phyloP scores from a whole-genome alignment of 2,888 invertebrate species.

The Campaea margaritaria region DNA sequence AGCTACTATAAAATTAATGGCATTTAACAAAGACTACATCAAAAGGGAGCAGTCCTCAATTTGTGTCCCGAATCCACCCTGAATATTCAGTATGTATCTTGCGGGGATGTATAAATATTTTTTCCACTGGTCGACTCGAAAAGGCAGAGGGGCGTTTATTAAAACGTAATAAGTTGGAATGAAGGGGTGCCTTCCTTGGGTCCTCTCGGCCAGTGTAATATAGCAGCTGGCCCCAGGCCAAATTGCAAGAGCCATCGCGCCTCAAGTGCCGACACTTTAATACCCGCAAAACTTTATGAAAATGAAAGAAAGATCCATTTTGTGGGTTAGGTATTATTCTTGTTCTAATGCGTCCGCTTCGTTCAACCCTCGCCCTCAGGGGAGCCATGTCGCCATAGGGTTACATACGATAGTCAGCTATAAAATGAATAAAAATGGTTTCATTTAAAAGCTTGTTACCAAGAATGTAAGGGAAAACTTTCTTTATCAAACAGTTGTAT shows the following conservation, averaged over 20 bases:
- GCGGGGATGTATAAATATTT: slow-evolving; percentile 29
- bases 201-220: slow-evolving; percentile 43
- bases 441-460: too few species aligned
- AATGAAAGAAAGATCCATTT: slow-evolving; percentile 60
- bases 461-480: too few species aligned
- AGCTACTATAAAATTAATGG: slow-evolving; percentile 13
- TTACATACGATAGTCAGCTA: too few species aligned
- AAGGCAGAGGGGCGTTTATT: slow-evolving; percentile 49
- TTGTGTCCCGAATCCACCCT: slow-evolving; percentile 5
- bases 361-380: neutral
- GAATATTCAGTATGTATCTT: slow-evolving; percentile 29
- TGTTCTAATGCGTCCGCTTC: slow-evolving; percentile 8
- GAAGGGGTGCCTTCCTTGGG: slow-evolving; percentile 44
- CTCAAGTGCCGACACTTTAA: slow-evolving; percentile 66
- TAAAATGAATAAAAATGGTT: too few species aligned
- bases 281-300: slow-evolving; percentile 72
- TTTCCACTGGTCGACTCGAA: slow-evolving; percentile 26
- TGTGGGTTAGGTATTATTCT: slow-evolving; percentile 30
- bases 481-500: too few species aligned
- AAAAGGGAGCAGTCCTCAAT: slow-evolving; percentile 14
- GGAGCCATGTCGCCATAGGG: too few species aligned
- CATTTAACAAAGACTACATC: slow-evolving; percentile 17
- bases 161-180: slow-evolving; percentile 62
- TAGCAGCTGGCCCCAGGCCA: slow-evolving; percentile 64
- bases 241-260: slow-evolving; percentile 55